Conservation (phyloP, 2,888 invertebrate species). For the Cantharis lateralis region DNA sequence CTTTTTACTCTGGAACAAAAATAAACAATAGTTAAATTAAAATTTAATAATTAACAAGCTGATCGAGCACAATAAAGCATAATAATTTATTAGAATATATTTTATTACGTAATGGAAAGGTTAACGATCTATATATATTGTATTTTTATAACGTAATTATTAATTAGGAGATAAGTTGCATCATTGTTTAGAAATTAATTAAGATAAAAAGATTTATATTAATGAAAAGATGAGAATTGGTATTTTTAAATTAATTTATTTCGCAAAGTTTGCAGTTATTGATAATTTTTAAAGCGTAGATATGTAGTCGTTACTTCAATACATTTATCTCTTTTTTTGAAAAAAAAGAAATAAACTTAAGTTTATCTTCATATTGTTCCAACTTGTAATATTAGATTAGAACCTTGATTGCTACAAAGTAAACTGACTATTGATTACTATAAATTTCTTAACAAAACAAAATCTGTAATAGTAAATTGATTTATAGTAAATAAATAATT, state of each 20-base stretch:
- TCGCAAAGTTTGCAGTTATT: not conserved
- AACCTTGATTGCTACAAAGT: not conserved
- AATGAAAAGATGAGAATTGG: not conserved
- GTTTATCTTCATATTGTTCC: not conserved
- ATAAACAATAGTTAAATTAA: not conserved
- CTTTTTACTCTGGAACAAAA: constrained; percentile 58
- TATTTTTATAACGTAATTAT: not conserved
- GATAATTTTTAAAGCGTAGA: not conserved
- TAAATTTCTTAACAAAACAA: not conserved
- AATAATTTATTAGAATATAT: not conserved
- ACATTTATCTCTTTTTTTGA: not conserved
- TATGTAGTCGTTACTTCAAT: not conserved
- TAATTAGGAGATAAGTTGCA: not conserved
- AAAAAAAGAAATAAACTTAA: not conserved
- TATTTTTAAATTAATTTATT: not conserved
- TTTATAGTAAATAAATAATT: not conserved
- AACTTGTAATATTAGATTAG: not conserved
- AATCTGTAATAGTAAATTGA: not conserved
- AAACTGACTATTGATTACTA: not conserved
- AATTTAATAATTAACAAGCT: not conserved
- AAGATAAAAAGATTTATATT: not conserved
- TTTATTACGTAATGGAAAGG: not conserved
- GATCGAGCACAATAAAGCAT: not conserved
- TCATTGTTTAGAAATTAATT: not conserved
- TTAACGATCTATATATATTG: not conserved